A percentile compares a stretch with the other conserved stretches of the same genome.
Conservation (phyloP, 2,113 vertebrate species). For the Lates calcarifer region DNA sequence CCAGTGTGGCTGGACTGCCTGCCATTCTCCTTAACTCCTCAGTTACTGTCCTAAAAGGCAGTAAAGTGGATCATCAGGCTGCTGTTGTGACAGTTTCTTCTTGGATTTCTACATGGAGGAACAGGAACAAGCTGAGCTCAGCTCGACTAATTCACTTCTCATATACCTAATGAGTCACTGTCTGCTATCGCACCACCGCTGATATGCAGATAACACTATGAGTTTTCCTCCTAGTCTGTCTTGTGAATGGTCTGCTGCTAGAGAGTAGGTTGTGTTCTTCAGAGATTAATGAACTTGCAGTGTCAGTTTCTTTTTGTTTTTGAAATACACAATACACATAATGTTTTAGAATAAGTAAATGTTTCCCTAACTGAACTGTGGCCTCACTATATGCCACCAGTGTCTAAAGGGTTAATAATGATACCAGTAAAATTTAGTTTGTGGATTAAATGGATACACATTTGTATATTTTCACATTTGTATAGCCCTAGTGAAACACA, state of each 20-base stretch:
- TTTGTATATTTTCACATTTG: not conserved
- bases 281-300: no score
- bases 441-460: not conserved
- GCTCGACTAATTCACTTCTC: conserved; percentile 21
- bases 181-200: conserved; percentile 3
- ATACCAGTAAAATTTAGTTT: not conserved
- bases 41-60: not conserved
- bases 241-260: not conserved
- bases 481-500: not conserved
- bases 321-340: no score
- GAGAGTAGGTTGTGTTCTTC: not conserved
- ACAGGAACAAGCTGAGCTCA: not conserved
- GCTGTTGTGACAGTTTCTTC: not conserved
- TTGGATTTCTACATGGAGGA: not conserved
- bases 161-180: conserved; percentile 8
- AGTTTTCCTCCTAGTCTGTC: not conserved
- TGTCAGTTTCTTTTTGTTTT: no score
- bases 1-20: not conserved
- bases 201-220: not conserved
- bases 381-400: not conserved
- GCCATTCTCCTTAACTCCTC: not conserved
- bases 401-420: not conserved
- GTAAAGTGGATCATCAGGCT: not conserved
- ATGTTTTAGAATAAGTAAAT: no score
- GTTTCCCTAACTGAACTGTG: not conserved